Conservation (phyloP, 2,113 vertebrate species). For the Galeopterus variegatus region DNA sequence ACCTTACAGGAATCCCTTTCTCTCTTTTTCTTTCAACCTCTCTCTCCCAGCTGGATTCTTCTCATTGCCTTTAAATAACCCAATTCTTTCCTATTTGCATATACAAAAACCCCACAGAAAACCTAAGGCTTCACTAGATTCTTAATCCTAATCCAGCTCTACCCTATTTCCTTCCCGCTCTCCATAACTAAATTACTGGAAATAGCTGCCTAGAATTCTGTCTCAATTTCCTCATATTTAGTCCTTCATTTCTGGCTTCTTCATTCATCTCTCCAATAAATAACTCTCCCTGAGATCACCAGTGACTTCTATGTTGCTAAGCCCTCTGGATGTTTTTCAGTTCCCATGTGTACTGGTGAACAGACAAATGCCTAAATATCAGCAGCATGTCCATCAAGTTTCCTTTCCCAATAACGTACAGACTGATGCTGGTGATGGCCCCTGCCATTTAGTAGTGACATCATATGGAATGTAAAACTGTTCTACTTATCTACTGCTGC, state of each 20-base stretch:
- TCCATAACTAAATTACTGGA: not conserved
- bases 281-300: not conserved
- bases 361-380: not conserved
- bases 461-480: not conserved
- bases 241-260: not conserved
- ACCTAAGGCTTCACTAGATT: not conserved
- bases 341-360: not conserved
- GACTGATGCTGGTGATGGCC: not conserved
- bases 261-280: not conserved
- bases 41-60: not conserved
- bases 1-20: not conserved
- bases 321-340: not conserved
- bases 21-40: not conserved
- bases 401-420: not conserved
- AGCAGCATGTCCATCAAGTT: not conserved
- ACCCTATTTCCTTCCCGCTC: not conserved
- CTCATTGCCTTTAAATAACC: not conserved
- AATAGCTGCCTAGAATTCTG: not conserved
- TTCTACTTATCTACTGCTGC: not conserved
- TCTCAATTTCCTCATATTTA: not conserved
- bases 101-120: not conserved
- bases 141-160: not conserved
- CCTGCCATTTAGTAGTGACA: not conserved
- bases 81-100: not conserved
- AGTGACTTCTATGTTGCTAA: not conserved